Conservation (phyloP, 2,888 invertebrate genomes). For the Exocentrus adspersus region DNA sequence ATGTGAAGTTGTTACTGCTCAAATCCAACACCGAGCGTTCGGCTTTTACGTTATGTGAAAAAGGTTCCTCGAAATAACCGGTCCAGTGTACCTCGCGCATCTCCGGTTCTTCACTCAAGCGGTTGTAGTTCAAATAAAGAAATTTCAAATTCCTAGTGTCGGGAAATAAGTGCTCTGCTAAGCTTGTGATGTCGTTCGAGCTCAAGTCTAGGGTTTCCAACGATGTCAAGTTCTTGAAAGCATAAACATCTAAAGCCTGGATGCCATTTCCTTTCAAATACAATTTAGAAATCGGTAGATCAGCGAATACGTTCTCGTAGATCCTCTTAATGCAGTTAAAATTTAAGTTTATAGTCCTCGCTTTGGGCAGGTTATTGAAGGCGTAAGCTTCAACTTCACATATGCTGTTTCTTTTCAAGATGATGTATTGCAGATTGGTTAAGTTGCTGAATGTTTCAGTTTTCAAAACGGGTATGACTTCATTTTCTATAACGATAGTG, state of each 20-base stretch:
- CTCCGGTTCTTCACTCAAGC: conserved; percentile 26
- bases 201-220: conserved; percentile 46
- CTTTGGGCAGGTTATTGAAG: conserved; percentile 39
- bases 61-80: conserved; percentile 43
- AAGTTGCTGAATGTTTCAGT: conserved; percentile 40
- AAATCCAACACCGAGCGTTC: conserved; percentile 41
- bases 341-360: conserved; percentile 40
- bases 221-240: conserved; percentile 44
- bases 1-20: conserved; percentile 44
- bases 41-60: conserved; percentile 20
- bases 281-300: conserved; percentile 38
- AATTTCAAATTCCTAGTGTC: conserved; percentile 40
- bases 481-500: conserved; percentile 44
- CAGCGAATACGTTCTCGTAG: conserved; percentile 39
- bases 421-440: conserved; percentile 38
- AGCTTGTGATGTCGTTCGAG: conserved; percentile 38
- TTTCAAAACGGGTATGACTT: conserved; percentile 39
- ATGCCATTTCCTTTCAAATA: conserved; percentile 44
- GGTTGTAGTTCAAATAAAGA: conserved; percentile 45
- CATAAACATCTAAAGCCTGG: conserved; percentile 32
- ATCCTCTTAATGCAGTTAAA: conserved; percentile 41
- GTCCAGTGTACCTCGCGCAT: conserved; percentile 22
- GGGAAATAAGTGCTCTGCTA: conserved; percentile 41
- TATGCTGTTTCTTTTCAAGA: conserved; percentile 33
- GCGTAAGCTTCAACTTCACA: conserved; percentile 35